Conservation (phyloP, 2,797 vertebrate species). For the Micropoecilia bifurca region DNA sequence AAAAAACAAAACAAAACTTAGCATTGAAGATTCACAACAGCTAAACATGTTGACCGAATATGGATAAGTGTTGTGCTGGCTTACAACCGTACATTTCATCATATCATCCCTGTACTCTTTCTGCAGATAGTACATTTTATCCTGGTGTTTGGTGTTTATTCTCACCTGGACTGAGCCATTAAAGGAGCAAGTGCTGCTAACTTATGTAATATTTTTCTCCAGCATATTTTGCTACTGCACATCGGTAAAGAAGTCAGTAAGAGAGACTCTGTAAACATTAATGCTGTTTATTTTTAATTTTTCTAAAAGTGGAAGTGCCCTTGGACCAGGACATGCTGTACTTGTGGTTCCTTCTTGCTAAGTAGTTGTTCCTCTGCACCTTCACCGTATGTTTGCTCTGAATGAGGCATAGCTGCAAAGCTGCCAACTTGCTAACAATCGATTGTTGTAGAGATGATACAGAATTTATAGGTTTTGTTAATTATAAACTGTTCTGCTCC, state of each 20-base stretch:
- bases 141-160: neutral
- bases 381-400: no score
- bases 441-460: neutral
- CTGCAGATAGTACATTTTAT: neutral
- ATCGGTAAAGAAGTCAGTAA: neutral
- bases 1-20: neutral
- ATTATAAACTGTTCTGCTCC: no score
- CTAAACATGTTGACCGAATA: conserved; percentile 1
- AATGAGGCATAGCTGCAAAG: no score
- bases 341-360: no score
- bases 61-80: conserved; percentile 1
- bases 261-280: neutral
- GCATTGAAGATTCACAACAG: neutral
- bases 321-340: neutral
- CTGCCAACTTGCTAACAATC: no score
- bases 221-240: neutral
- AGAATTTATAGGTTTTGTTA: neutral
- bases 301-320: neutral
- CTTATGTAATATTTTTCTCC: neutral
- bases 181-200: neutral
- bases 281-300: no score
- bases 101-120: neutral
- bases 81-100: neutral
- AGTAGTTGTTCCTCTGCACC: no score
- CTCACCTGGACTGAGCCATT: neutral